Base-by-base conservation (phyloP, 2,888 invertebrate species). In the Drosophila parthenogenetica region DNA sequence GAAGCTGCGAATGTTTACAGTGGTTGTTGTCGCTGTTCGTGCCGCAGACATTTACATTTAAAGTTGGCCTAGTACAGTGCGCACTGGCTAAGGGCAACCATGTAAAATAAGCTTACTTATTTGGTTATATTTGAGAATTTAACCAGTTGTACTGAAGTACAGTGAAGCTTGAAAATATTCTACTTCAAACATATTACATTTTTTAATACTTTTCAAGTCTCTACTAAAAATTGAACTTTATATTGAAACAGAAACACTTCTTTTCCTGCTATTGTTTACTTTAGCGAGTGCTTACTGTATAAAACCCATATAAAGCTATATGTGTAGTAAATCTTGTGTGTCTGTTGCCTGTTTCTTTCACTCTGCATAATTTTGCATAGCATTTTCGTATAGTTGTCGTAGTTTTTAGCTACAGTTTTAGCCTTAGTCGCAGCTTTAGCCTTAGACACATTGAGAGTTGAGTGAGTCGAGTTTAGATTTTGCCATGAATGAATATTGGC, bases 361-460 rank as follows among this genome's bases (percentile, higher is more conserved):
- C 89, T 86, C 81, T 88, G 86, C 87, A 89, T 89, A 89, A 73
- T 89, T 86, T 86, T 86, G 89, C 86, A 85, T 85, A 80, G 74
- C 72, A 89, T 89, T 85, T 87, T 54, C 66, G 69, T 69, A 62
- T 74, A 75, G 80, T 39, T 46, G 55, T 45, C 37, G 79, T 74
- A 61, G 75, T 67, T 62, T 62, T 62, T 73, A 55, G 49, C 16
- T 42, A 16, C 22, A 11, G 48, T 25, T 19, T 42, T 32, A 50
- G 58, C 25, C 14, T 35, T 19, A 35, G 55, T 55, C 35, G 7
- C 19, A 29, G 57, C 8, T 42, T 75, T 65, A 81, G 85, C 45
- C 63, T 73, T 64, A 65, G 75, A 64, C 53, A 54, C 61, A 59
- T 65, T 77, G 32, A 32, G 68, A 69, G 73, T 73, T 76, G 68